Conservation (phyloP, 2,113 vertebrate species). For the Melanocharis versteri region DNA sequence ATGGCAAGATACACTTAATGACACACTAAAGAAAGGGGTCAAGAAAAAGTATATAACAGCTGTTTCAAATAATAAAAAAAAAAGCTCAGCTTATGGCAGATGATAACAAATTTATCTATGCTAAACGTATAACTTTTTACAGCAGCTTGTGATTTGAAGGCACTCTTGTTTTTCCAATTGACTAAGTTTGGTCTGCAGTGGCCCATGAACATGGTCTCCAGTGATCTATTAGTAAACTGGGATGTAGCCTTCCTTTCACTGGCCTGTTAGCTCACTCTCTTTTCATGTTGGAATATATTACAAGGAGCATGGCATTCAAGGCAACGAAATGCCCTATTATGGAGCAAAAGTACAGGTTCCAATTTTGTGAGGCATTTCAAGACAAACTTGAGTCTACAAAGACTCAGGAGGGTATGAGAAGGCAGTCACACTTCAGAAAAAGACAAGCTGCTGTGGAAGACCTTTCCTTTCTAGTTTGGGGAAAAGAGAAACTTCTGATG, state of each 20-base stretch:
- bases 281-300: constrained; percentile 79
- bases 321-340: constrained; percentile 74
- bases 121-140: constrained; percentile 49
- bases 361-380: constrained; percentile 82
- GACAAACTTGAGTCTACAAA: constrained; percentile 71
- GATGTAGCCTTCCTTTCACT: constrained; percentile 73
- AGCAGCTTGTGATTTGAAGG: constrained; percentile 48
- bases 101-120: constrained; percentile 70
- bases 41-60: constrained; percentile 7
- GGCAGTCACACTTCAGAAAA: constrained; percentile 83
- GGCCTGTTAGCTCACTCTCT: constrained; percentile 70
- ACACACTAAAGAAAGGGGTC: not conserved
- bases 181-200: constrained; percentile 70
- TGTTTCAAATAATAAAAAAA: not conserved
- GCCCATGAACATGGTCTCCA: constrained; percentile 74
- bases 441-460: constrained; percentile 81
- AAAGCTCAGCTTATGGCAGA: constrained; percentile 36
- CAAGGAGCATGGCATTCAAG: constrained; percentile 69
- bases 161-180: constrained; percentile 63
- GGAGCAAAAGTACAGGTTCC: constrained; percentile 74
- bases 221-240: constrained; percentile 85
- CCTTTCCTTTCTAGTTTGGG: constrained; percentile 82
- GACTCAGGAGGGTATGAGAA: constrained; percentile 79
- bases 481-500: constrained; percentile 92
- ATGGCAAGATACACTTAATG: not conserved